Conservation (phyloP, 2,113 vertebrate species). For the Catharus minimus region DNA sequence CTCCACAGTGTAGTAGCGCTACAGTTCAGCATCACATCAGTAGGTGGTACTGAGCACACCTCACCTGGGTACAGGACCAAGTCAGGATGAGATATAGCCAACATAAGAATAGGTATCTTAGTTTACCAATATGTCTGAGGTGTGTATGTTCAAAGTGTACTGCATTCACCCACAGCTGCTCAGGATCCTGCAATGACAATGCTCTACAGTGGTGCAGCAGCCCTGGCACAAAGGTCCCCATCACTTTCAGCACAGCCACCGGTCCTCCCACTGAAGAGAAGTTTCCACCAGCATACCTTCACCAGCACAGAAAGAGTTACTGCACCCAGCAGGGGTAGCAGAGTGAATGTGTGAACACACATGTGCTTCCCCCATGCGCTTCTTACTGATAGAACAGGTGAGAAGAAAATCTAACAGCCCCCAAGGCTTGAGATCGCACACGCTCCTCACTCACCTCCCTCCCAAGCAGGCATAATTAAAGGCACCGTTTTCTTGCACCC, state of each 20-base stretch:
- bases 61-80: not conserved
- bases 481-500: not conserved
- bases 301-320: not conserved
- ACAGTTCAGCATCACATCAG: not conserved
- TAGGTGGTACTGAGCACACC: not conserved
- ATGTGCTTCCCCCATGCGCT: fast-evolving
- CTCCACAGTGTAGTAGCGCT: fast-evolving
- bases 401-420: not conserved
- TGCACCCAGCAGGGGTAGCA: not conserved
- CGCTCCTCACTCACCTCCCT: not conserved
- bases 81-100: not conserved
- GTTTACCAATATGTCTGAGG: not conserved
- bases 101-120: not conserved
- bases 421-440: not conserved
- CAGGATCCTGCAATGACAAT: fast-evolving
- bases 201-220: not conserved
- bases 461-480: not conserved
- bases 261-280: not conserved
- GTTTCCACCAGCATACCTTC: not conserved
- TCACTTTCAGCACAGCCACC: not conserved
- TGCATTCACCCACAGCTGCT: not conserved
- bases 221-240: not conserved
- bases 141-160: not conserved
- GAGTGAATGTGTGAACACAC: fast-evolving
- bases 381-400: not conserved